A percentile compares a stretch with the other conserved stretches of the same genome.
phyloP scores from a whole-genome alignment of 1,140 invertebrate species.

The Macrosteles quadrilineatus region DNA sequence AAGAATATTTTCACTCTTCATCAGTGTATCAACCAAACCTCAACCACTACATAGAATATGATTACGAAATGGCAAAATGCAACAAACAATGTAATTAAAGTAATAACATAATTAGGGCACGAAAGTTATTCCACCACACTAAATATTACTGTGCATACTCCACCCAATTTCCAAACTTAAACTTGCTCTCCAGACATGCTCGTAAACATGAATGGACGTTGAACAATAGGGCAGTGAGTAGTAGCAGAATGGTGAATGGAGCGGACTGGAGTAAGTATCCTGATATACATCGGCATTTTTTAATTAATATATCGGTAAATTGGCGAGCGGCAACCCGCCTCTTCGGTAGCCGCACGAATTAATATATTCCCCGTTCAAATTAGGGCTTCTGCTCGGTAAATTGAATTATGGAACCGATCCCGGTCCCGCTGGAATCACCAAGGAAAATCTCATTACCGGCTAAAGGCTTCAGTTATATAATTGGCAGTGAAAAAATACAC shows the following conservation, averaged over 20 bases:
- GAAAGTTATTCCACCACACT: too few species aligned
- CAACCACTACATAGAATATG: too few species aligned
- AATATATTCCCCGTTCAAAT: conserved; percentile 29
- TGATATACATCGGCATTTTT: conserved; percentile 30
- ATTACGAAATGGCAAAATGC: too few species aligned
- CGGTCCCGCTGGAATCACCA: not conserved
- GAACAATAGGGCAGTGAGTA: not conserved
- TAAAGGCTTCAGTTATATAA: not conserved
- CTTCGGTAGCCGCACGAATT: conserved; percentile 28
- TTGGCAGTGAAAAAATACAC: conserved; percentile 16
- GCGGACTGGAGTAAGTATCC: conserved; percentile 1
- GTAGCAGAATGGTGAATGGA: not conserved
- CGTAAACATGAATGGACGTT: too few species aligned
- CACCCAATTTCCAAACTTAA: too few species aligned
- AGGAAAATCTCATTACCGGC: conserved; percentile 5
- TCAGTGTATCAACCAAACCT: too few species aligned
- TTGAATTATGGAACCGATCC: conserved; percentile 21
- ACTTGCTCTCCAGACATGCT: too few species aligned
- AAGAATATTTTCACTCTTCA: too few species aligned
- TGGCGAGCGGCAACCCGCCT: conserved; percentile 12
- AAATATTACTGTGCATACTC: too few species aligned
- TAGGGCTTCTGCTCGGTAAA: conserved; percentile 22
- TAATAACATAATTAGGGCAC: too few species aligned
- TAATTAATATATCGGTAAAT: conserved; percentile 32
- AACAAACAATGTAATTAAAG: too few species aligned